Percentiles rank a stretch among this genome's conserved stretches.
Conservation (phyloP, 2,888 invertebrate species). For the Drosophila leonis region DNA sequence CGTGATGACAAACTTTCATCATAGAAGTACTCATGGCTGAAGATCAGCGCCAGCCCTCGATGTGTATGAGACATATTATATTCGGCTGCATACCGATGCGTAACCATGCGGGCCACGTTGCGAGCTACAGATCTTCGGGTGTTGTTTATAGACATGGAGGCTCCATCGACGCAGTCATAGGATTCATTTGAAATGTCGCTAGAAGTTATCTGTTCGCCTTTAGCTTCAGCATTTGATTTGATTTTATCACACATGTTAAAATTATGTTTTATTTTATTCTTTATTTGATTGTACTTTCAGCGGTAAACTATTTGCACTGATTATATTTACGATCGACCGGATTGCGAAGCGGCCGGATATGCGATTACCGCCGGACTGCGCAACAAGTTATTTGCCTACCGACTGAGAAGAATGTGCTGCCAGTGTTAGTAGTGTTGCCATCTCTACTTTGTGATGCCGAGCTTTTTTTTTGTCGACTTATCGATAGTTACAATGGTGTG, state of each 20-base stretch:
- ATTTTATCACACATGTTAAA: background rate
- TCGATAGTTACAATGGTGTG: too few relatives aligned
- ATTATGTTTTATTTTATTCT: background rate
- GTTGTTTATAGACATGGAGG: accelerated
- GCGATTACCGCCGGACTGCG: background rate
- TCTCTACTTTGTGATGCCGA: too few relatives aligned
- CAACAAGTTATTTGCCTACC: background rate
- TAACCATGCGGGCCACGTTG: background rate
- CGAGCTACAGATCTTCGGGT: accelerated
- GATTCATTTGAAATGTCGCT: background rate
- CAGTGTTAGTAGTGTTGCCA: background rate
- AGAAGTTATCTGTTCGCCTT: background rate
- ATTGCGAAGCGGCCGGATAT: background rate
- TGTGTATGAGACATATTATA: constrained; percentile 94
- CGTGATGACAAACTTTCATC: constrained; percentile 89
- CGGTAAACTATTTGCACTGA: background rate
- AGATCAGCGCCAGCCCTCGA: constrained; percentile 93
- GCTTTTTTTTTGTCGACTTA: background rate
- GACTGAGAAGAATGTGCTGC: background rate
- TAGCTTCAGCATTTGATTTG: background rate
- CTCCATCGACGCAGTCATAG: constrained; percentile 2
- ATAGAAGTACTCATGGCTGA: constrained; percentile 94
- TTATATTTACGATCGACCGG: background rate
- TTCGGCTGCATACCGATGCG: constrained; percentile 83
- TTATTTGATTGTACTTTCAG: background rate